A percentile compares a stretch with the other conserved stretches of the same genome.
Evolutionary conservation across 2,113 vertebrate genomes (phyloP).

Genomic region (Alaudala cheleensis): DNA sequence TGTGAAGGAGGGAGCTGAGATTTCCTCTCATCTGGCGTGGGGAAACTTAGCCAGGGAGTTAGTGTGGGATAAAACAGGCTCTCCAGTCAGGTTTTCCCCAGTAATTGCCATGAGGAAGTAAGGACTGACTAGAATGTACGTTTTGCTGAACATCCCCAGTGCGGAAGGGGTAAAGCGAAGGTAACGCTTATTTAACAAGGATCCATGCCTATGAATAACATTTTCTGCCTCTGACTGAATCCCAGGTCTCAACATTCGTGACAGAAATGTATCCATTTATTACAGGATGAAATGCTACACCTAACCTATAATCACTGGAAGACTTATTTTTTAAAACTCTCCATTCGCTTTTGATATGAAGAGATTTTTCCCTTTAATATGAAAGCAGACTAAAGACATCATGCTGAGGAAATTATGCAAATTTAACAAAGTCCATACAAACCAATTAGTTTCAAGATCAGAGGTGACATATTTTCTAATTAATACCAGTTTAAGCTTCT

Average conservation of each 20-base stretch:
- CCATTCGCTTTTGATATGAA: not conserved
- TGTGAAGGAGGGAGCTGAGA: not conserved
- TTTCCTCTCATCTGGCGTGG: not conserved
- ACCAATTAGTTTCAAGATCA: conserved; percentile 38
- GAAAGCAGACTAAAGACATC: not conserved
- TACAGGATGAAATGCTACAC: not conserved
- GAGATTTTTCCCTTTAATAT: not conserved
- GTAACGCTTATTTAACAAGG: not conserved
- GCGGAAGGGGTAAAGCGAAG: not conserved
- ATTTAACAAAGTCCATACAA: conserved; percentile 20
- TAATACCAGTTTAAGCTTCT: conserved; percentile 27
- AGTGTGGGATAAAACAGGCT: not conserved
- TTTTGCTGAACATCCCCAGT: not conserved
- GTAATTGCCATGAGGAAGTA: not conserved
- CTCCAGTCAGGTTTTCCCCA: not conserved
- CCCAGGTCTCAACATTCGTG: not conserved
- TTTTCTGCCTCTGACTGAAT: conserved; percentile 13
- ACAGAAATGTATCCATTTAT: not conserved
- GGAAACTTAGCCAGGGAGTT: not conserved
- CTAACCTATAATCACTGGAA: not conserved
- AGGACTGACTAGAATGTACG: not conserved
- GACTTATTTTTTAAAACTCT: not conserved
- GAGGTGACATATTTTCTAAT: conserved; percentile 37
- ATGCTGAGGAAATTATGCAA: conserved; percentile 2
- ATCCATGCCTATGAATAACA: conserved; percentile 1